Evolutionary conservation across 2,888 invertebrate genomes (phyloP).

Genomic region (Lamellibrachia columna): DNA sequence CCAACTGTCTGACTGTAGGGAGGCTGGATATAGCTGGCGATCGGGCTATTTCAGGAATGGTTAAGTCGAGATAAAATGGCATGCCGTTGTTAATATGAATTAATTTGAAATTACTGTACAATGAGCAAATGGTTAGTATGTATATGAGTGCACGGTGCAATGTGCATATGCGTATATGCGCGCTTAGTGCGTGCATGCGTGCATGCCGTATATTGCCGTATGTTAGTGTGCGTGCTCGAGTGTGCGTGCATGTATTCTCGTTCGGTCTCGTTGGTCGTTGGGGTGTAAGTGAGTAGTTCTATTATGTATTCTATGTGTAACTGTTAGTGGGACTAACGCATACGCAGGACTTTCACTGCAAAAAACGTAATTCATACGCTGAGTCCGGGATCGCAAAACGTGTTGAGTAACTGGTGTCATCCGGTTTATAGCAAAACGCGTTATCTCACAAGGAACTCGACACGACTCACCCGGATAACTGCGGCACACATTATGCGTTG

Average conservation of each 20-base stretch:
- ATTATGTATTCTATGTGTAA: too few species aligned
- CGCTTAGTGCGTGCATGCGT: background rate
- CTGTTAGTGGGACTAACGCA: background rate
- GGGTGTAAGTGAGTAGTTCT: background rate
- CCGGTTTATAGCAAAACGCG: background rate
- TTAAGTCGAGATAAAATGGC: background rate
- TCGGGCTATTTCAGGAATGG: background rate
- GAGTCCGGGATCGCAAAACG: background rate
- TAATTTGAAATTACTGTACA: too few species aligned
- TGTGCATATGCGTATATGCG: background rate
- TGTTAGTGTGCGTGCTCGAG: background rate
- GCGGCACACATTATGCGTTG: background rate
- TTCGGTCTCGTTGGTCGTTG: background rate
- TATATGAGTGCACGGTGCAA: background rate
- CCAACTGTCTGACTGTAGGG: too few species aligned
- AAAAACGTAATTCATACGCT: background rate
- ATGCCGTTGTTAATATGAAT: too few species aligned
- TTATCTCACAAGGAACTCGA: background rate
- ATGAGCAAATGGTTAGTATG: background rate
- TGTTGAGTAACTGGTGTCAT: background rate
- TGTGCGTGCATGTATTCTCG: background rate
- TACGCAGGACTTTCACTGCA: background rate
- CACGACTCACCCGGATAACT: background rate
- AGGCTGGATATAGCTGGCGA: background rate
- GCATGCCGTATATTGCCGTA: background rate